Evolutionary conservation across 1,140 invertebrate species (phyloP), one percentile per base, ranked within the genome.

Genomic region (Drosophila eugracilis): DNA sequence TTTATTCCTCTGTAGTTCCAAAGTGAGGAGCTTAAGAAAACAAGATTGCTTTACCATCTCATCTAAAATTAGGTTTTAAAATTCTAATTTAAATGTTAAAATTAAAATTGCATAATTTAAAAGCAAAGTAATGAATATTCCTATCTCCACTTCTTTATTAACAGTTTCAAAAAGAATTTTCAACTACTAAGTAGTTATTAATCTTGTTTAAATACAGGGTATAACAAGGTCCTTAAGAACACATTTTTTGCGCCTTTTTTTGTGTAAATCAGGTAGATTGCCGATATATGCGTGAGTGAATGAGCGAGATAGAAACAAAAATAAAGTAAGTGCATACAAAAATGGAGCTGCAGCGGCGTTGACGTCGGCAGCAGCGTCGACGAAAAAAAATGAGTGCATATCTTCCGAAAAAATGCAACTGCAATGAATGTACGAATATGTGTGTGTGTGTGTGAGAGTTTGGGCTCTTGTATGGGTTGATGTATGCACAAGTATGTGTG

Each of bases 331-430:
- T 37, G 59, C 52, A 79, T 75, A 85, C 55, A 75, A 84, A 71
- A 74, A 67, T 65, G 42, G 54, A 74, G 53, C 49, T 37, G 45
- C 50, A 49, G 22, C 50, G 14, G 14, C 71, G 48, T 21, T 52
- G 47, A 52, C 62, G 70, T 32, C 49, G 44, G 10, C 79, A 36
- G 53, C 54, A 28, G 21, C 74, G 65, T 58, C 69, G 60, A 70
- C 69, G 60, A 70, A 78, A 76, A 75, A 77, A 88, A 88, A 88
- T 86, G 81, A 88, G 81, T 88, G 83, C 81, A 86, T 86, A 88
- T 88, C 83, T 88, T 88, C 83, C 83, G 78, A 88, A 88, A 88
- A 88, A 88, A 86, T 88, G 83, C 83, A 88, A 88, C 75, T 75
- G 83, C 83, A 65, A 65, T 77, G 78, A 37, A 55, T 53, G 34